Base-by-base conservation (phyloP, 2,888 invertebrate species). In the Amiota communis region DNA sequence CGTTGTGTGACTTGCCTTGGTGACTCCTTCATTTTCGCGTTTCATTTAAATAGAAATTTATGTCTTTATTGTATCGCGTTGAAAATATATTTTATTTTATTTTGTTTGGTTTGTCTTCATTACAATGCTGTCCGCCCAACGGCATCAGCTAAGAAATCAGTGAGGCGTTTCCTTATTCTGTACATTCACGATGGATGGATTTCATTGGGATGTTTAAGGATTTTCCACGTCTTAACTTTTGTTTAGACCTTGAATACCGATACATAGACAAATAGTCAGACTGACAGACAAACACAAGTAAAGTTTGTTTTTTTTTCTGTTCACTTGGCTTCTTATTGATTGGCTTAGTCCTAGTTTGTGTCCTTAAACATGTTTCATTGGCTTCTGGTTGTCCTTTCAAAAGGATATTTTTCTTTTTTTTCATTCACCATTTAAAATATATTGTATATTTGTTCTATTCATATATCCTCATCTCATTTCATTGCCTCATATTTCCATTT, bases 41-140 rank as follows among this genome's bases (percentile, higher is more conserved):
- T 72, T 75, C 72, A 75, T 76, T 74, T 73, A 77, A 81, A 81
- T 85, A 86, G 77, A 86, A 81, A 86, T 85, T 85, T 86, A 85
- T 87, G 86, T 87, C 82, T 83, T 68, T 85, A 86, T 82, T 86
- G 85, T 85, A 86, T 85, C 78, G 74, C 79, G 80, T 80, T 79
- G 79, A 87, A 85, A 87, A 85, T 36, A 36, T 36, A 36, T 36
- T 36, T 36, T 36, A 6, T 36, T 36, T 36, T 82, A 85, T 87
- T 87, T 87, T 80, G 86, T 87, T 85, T 85, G 85, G 36, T 84
- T 85, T 84, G 81, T 83, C 82, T 85, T 85, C 82, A 84, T 85
- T 80, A 81, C 85, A 79, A 76, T 36, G 9, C 12, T 48, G 67
- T 53, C 53, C 15, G 9, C 53, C 53, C 53, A 53, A 53, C 53